Conservation (phyloP, 2,797 vertebrate genomes). For the Poecilia wingei region DNA sequence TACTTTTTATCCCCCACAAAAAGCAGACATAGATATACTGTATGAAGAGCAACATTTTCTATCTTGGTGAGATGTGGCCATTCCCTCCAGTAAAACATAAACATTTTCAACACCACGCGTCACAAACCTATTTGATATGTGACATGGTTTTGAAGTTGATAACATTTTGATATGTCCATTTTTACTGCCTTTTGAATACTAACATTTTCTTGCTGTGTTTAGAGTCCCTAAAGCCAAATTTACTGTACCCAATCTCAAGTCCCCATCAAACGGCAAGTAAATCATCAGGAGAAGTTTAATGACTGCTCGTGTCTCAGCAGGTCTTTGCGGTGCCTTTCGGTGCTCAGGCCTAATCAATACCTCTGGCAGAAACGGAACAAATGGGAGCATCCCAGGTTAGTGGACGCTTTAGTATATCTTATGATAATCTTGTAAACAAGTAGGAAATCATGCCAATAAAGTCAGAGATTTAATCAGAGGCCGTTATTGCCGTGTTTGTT, state of each 20-base stretch:
- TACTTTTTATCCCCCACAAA: background rate
- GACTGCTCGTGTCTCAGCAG: background rate
- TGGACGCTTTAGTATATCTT: constrained; percentile 13
- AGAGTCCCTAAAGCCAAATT: no score
- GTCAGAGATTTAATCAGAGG: constrained; percentile 54
- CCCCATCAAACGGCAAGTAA: background rate
- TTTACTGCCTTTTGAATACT: background rate
- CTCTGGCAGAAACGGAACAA: background rate
- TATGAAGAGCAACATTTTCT: background rate
- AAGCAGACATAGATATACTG: background rate
- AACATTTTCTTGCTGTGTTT: background rate
- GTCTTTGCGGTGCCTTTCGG: background rate
- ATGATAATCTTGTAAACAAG: constrained; percentile 68
- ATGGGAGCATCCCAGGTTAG: background rate
- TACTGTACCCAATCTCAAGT: no score
- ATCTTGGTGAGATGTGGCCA: background rate
- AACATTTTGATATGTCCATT: background rate
- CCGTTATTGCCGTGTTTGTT: constrained; percentile 56
- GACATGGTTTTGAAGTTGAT: background rate
- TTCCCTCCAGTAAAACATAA: background rate
- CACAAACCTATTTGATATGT: background rate
- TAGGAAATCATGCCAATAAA: constrained; percentile 36
- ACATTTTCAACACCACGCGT: background rate
- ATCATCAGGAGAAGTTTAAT: background rate
- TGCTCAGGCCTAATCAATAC: background rate